Conservation (phyloP, 2,888 invertebrate species). For the Ophion obscuratus region DNA sequence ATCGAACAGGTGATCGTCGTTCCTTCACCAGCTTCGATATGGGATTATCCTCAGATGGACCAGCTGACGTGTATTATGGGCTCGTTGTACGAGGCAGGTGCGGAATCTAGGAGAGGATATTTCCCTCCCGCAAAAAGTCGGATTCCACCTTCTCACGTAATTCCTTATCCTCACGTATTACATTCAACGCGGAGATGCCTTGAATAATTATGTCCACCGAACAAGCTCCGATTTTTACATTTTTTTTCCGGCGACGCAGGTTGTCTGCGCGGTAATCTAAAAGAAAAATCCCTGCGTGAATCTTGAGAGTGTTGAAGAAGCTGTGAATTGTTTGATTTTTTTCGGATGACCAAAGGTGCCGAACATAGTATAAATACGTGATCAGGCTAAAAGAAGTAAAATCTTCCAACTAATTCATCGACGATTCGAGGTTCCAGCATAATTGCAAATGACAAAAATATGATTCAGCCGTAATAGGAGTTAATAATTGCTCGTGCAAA, state of each 20-base stretch:
- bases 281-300: no score
- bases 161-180: slow-evolving; percentile 42
- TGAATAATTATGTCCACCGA: not conserved
- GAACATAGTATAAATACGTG: not conserved
- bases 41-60: slow-evolving; percentile 73
- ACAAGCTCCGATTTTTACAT: not conserved
- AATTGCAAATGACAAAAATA: not conserved
- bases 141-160: slow-evolving; percentile 69
- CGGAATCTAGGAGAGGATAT: slow-evolving; percentile 68
- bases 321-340: no score
- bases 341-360: not conserved
- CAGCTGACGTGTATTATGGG: slow-evolving; percentile 66
- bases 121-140: slow-evolving; percentile 69
- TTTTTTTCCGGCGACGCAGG: not conserved
- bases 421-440: no score
- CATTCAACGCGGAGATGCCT: not conserved
- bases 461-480: not conserved
- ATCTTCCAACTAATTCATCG: not conserved
- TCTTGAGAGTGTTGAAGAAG: no score
- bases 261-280: not conserved
- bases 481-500: not conserved
- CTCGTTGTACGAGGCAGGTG: slow-evolving; percentile 67
- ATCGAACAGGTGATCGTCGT: slow-evolving; percentile 71
- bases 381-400: not conserved
- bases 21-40: slow-evolving; percentile 71